A percentile compares a stretch with the other conserved stretches of the same genome.
phyloP scores from a whole-genome alignment of 1,140 invertebrate species.

The Drosophila serrata region DNA sequence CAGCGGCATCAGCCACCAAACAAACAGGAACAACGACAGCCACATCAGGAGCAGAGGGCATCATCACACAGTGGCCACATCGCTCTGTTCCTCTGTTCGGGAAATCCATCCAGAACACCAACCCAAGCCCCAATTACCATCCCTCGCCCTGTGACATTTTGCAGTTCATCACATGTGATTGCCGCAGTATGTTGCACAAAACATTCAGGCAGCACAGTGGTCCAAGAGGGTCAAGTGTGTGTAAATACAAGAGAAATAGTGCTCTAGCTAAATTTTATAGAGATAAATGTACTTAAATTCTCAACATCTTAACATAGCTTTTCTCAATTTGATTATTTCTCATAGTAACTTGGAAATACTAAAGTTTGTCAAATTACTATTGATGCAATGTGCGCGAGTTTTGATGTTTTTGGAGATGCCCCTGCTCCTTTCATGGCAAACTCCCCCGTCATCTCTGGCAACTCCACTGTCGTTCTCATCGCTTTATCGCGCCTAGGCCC shows the following conservation, averaged over 20 bases:
- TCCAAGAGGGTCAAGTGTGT: background rate
- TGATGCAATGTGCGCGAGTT: slow-evolving; percentile 55
- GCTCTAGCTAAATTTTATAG: background rate
- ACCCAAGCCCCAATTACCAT: background rate
- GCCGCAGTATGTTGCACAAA: slow-evolving; percentile 71
- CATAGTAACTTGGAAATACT: no score
- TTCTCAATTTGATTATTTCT: no score
- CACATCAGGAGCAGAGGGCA: slow-evolving; percentile 9
- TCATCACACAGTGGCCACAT: slow-evolving; percentile 51
- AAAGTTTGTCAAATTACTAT: background rate
- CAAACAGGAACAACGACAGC: slow-evolving; percentile 38
- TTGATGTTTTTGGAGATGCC: slow-evolving; percentile 56
- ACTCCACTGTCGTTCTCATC: slow-evolving; percentile 46
- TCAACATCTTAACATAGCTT: background rate
- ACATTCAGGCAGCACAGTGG: slow-evolving; percentile 61
- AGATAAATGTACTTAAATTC: background rate
- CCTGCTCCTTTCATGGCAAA: slow-evolving; percentile 12
- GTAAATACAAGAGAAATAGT: background rate
- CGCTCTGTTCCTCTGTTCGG: slow-evolving; percentile 25
- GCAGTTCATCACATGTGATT: slow-evolving; percentile 81
- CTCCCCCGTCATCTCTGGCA: slow-evolving; percentile 13
- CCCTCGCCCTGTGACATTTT: slow-evolving; percentile 43
- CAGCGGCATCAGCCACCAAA: slow-evolving; percentile 19
- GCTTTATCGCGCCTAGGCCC: slow-evolving; percentile 49
- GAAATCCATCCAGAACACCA: slow-evolving; percentile 8